Evolutionary conservation across 2,888 invertebrate species (phyloP).

Genomic region (Cerceris rybyensis): DNA sequence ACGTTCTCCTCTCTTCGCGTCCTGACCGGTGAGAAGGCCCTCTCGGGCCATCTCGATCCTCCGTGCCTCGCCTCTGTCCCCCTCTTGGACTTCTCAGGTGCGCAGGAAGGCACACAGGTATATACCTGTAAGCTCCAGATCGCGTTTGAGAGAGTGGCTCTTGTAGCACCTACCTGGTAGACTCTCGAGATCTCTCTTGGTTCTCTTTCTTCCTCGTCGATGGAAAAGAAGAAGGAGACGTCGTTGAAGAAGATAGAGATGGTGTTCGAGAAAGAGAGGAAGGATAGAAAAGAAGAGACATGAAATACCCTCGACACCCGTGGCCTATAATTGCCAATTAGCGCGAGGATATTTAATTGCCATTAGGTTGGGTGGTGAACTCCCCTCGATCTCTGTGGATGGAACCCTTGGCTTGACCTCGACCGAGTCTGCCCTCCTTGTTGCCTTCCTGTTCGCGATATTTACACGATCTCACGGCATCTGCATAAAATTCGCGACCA

Average conservation of each 20-base stretch:
- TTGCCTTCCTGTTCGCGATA: conserved; percentile 58
- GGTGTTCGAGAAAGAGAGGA: not conserved
- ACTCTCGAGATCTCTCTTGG: conserved; percentile 27
- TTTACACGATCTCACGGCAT: conserved; percentile 70
- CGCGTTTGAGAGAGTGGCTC: conserved; percentile 51
- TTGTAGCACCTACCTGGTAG: conserved; percentile 60
- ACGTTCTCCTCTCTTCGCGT: conserved; percentile 34
- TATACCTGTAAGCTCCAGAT: conserved; percentile 53
- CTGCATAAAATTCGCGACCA: conserved; percentile 74
- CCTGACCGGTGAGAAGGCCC: conserved; percentile 25
- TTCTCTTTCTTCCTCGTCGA: conserved; percentile 18
- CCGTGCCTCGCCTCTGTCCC: conserved; percentile 12
- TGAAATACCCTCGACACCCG: conserved; percentile 69
- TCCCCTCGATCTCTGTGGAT: conserved; percentile 38
- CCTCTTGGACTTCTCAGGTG: not conserved
- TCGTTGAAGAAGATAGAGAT: not conserved
- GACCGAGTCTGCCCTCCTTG: conserved; percentile 15
- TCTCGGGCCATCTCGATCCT: conserved; percentile 65
- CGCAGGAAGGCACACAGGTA: conserved; percentile 52
- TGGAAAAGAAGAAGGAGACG: not conserved
- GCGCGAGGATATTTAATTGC: conserved; percentile 81
- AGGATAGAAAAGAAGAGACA: conserved; percentile 45
- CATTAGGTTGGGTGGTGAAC: conserved; percentile 75
- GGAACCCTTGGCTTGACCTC: conserved; percentile 41
- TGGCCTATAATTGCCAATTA: conserved; percentile 81